phyloP scores from a whole-genome alignment of 2,888 invertebrate species.

The Callinectes sapidus region DNA sequence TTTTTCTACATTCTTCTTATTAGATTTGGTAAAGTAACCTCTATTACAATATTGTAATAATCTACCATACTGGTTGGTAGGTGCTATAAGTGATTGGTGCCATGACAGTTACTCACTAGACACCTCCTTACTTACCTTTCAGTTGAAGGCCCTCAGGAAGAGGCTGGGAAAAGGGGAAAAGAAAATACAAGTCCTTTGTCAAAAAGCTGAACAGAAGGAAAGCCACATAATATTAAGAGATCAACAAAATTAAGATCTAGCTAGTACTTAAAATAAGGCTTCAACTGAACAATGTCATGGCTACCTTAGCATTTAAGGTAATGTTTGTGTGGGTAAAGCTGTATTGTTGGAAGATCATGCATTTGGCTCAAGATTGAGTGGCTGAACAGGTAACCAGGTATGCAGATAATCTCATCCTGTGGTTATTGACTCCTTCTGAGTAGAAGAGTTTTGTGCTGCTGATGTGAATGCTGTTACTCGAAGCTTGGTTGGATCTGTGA shows the following conservation, averaged over 20 bases:
- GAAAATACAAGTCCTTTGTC: slow-evolving; percentile 65
- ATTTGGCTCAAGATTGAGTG: slow-evolving; percentile 38
- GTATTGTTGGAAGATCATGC: slow-evolving; percentile 52
- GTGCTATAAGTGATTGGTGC: background rate
- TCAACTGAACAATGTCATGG: slow-evolving; percentile 51
- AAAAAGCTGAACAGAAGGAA: slow-evolving; percentile 58
- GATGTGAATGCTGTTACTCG: slow-evolving; percentile 35
- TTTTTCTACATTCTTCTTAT: background rate
- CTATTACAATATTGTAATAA: background rate
- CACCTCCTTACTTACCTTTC: slow-evolving; percentile 50
- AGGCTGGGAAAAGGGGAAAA: slow-evolving; percentile 64
- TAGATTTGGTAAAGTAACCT: background rate
- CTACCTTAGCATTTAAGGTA: slow-evolving; percentile 52
- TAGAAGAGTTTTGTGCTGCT: slow-evolving; percentile 38
- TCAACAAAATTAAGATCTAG: slow-evolving; percentile 44
- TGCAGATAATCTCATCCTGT: slow-evolving; percentile 31
- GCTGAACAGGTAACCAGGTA: slow-evolving; percentile 38
- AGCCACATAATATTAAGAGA: slow-evolving; percentile 23
- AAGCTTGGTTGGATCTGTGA: slow-evolving; percentile 46
- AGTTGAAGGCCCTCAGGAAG: slow-evolving; percentile 64
- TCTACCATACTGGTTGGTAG: background rate
- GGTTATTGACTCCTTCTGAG: slow-evolving; percentile 22
- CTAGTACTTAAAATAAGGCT: slow-evolving; percentile 62
- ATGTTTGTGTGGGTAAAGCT: slow-evolving; percentile 46
- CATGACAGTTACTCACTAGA: slow-evolving; percentile 37